Conservation (phyloP, 2,113 vertebrate species). For the Pachycephala philippinensis region DNA sequence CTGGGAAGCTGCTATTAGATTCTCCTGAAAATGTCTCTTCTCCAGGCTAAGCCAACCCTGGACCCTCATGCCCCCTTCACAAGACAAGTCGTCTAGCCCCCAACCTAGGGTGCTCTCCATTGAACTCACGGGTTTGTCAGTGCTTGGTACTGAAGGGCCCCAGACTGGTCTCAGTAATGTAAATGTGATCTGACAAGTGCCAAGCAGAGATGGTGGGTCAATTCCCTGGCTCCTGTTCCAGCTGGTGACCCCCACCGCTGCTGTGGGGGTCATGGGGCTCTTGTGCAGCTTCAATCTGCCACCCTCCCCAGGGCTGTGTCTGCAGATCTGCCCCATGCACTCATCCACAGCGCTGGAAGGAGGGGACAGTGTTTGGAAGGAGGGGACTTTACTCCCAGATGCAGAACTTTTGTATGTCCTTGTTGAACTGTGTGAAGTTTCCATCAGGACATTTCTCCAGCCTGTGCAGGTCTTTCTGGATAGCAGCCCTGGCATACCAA, state of each 20-base stretch:
- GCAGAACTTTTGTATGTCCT: neutral
- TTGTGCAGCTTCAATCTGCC: neutral
- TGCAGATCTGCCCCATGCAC: neutral
- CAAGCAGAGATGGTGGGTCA: neutral
- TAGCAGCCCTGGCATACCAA: neutral
- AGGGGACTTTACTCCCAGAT: neutral
- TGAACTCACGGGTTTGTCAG: neutral
- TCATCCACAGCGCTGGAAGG: fast-evolving
- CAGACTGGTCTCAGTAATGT: neutral
- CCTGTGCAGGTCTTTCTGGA: neutral
- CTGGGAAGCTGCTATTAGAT: neutral
- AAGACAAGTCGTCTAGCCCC: neutral
- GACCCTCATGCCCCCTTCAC: neutral
- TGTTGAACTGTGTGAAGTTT: neutral
- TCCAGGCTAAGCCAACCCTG: neutral
- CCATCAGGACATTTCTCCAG: neutral
- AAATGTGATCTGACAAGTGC: neutral
- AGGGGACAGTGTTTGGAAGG: neutral
- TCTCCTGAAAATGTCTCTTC: neutral
- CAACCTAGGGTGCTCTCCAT: neutral
- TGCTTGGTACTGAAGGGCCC: neutral
- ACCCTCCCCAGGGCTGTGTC: neutral
- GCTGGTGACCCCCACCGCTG: neutral
- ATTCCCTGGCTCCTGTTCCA: neutral
- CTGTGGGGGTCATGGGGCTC: neutral